phyloP scores from a whole-genome alignment of 2,113 vertebrate species.

The Orycteropus afer region DNA sequence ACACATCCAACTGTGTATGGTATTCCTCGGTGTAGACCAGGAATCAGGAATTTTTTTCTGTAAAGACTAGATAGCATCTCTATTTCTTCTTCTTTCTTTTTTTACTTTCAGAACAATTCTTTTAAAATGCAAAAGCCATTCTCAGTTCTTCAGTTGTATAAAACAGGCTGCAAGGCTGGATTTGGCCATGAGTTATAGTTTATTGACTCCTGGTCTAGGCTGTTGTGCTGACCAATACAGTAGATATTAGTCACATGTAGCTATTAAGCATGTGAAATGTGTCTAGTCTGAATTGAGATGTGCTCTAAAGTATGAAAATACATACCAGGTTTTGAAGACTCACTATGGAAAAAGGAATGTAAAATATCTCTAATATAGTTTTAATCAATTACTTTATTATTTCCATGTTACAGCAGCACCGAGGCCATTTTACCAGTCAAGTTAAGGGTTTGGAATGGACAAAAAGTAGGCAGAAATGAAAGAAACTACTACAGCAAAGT shows the following conservation, averaged over 20 bases:
- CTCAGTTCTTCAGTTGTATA: not conserved
- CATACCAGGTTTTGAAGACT: not conserved
- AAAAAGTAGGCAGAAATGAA: not conserved
- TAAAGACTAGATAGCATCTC: not conserved
- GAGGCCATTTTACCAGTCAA: not conserved
- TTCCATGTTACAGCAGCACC: not conserved
- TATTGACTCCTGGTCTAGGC: not conserved
- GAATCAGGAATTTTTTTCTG: not conserved
- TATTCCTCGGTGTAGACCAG: not conserved
- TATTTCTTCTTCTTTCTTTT: not conserved
- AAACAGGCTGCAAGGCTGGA: not conserved
- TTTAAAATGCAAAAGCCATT: not conserved
- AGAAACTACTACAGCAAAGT: not conserved
- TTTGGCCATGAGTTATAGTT: not conserved
- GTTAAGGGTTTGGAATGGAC: not conserved
- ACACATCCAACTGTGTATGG: not conserved
- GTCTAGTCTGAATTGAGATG: not conserved
- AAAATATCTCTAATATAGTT: not conserved
- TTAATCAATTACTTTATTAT: not conserved
- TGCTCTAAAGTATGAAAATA: not conserved
- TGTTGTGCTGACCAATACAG: not conserved
- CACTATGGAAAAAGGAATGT: not conserved
- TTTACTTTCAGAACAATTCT: not conserved
- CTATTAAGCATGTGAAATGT: not conserved
- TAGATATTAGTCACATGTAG: not conserved